phyloP scores from a whole-genome alignment of 2,888 invertebrate species.

The Magallana nippona region DNA sequence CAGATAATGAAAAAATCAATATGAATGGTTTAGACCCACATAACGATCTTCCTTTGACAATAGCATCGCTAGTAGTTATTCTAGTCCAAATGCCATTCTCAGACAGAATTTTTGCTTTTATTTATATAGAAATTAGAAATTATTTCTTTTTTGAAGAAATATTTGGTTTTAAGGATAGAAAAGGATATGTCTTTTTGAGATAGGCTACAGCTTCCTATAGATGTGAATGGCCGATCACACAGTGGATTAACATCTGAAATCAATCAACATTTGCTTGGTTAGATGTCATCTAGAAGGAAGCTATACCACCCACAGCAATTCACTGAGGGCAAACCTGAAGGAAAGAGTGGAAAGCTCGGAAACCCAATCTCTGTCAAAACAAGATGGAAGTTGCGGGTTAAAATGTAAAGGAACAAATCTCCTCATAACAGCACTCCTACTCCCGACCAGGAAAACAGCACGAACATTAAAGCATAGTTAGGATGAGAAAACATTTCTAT shows the following conservation, averaged over 20 bases:
- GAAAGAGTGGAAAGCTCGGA: too few relatives aligned
- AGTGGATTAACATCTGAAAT: not conserved
- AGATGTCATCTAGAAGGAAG: not conserved
- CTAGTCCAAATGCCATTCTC: not conserved
- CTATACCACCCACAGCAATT: not conserved
- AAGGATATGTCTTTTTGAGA: not conserved
- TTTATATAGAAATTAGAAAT: not conserved
- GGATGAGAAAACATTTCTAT: not conserved
- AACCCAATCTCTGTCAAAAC: not conserved
- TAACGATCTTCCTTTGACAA: too few relatives aligned
- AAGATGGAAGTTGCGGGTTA: not conserved
- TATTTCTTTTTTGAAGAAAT: too few relatives aligned
- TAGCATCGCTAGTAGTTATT: too few relatives aligned
- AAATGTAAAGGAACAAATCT: not conserved
- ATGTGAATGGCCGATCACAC: not conserved
- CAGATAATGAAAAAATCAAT: slow-evolving; percentile 33
- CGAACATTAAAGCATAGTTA: slow-evolving; percentile 19
- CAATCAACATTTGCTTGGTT: slow-evolving; percentile 10
- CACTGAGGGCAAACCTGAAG: not conserved
- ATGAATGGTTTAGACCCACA: not conserved
- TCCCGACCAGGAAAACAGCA: not conserved
- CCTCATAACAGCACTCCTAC: not conserved
- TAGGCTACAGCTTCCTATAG: not conserved
- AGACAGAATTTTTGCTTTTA: not conserved
- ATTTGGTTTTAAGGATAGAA: not conserved